Conservation (phyloP, 2,113 vertebrate species). For the Calidris pugnax region DNA sequence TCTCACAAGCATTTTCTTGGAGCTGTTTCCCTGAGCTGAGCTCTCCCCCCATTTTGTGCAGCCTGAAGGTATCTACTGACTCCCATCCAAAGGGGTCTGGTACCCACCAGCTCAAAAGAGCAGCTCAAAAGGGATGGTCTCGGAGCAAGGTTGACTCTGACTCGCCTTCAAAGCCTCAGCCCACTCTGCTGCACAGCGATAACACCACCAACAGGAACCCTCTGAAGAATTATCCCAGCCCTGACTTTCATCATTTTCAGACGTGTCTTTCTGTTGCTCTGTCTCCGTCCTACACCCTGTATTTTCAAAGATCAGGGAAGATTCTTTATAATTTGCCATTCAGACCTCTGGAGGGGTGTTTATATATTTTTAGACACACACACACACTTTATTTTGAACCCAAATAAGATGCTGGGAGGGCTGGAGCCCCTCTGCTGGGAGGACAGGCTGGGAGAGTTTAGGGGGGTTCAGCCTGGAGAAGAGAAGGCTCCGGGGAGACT, state of each 20-base stretch:
- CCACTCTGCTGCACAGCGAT: background rate
- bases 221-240: background rate
- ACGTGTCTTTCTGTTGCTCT: background rate
- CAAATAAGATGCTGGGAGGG: background rate
- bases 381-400: background rate
- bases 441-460: too few species aligned
- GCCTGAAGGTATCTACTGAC: background rate
- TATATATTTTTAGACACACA: background rate
- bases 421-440: too few species aligned
- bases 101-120: background rate
- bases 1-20: background rate
- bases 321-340: background rate
- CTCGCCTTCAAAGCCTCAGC: background rate
- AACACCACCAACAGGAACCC: background rate
- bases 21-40: background rate
- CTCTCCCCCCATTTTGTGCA: background rate
- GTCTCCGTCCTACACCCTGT: background rate
- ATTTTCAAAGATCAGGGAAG: background rate
- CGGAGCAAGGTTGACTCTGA: background rate
- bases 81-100: background rate
- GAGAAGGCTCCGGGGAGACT: too few species aligned
- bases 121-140: background rate
- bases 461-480: too few species aligned
- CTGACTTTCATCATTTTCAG: background rate
- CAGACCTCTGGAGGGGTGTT: background rate